These are phyloP conservation scores for Sminthopsis crassicaudata DNA, from an alignment of 2,113 vertebrate species.

Conservation along the genomic window DNA sequence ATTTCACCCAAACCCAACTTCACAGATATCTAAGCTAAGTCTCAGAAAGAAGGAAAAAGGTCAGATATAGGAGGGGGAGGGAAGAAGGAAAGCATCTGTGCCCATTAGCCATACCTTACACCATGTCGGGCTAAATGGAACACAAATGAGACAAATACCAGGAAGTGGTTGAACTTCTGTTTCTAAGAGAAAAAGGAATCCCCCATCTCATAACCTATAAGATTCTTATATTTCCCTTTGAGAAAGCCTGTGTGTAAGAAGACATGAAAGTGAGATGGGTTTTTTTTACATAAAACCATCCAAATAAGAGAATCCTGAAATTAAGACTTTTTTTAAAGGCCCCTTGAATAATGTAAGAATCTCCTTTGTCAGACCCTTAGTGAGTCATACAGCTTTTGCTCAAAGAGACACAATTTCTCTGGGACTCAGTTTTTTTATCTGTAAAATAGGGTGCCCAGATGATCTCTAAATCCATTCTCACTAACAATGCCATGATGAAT, in stretches of 20 bases:
- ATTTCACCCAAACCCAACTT: neutral
- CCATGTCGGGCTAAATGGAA: neutral
- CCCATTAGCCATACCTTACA: neutral
- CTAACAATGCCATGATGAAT: too few species aligned
- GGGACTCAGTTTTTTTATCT: neutral
- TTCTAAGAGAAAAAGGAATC: neutral
- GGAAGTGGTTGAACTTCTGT: neutral
- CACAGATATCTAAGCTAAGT: neutral
- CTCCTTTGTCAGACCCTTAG: neutral
- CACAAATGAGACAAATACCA: neutral
- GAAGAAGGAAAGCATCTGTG: neutral
- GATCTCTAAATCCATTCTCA: neutral
- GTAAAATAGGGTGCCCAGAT: neutral
- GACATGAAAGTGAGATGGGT: neutral
- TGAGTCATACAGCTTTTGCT: neutral
- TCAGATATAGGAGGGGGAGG: neutral
- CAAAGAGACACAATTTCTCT: neutral
- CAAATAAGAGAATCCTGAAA: neutral
- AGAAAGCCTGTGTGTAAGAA: neutral
- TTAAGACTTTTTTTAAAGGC: neutral
- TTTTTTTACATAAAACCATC: neutral
- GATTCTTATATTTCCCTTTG: neutral
- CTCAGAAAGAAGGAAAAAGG: neutral
- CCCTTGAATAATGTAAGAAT: neutral
- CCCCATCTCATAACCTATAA: neutral